Evolutionary conservation across 2,888 invertebrate species (phyloP).

Genomic region (Volucella inanis): DNA sequence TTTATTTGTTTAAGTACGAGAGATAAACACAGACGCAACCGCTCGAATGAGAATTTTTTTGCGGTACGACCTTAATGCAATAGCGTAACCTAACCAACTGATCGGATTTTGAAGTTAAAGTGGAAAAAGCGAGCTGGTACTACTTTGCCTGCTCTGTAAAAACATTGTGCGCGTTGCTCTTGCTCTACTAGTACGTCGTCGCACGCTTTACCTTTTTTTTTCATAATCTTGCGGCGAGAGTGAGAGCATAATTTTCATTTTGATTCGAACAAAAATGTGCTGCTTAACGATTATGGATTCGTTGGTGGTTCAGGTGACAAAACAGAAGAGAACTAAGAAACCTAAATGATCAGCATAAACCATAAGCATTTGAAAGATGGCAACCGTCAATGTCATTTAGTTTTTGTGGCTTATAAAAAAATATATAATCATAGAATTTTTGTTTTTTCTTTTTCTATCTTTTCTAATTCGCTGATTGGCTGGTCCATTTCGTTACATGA

Average conservation of each 20-base stretch:
- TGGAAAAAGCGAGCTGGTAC: conserved; percentile 49
- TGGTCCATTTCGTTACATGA: too few relatives aligned
- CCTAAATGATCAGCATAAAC: too few relatives aligned
- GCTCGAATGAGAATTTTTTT: conserved; percentile 30
- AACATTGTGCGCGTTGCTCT: conserved; percentile 41
- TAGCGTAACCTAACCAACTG: conserved; percentile 77
- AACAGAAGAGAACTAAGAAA: too few relatives aligned
- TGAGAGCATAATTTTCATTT: conserved; percentile 41
- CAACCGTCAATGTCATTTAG: too few relatives aligned
- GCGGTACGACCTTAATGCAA: conserved; percentile 75
- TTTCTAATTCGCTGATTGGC: too few relatives aligned
- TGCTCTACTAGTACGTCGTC: background rate
- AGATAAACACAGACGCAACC: conserved; percentile 54
- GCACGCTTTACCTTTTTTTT: conserved; percentile 46
- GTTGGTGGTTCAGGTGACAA: too few relatives aligned
- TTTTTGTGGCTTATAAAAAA: too few relatives aligned
- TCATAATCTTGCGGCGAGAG: conserved; percentile 35
- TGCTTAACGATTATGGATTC: background rate
- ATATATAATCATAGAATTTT: too few relatives aligned
- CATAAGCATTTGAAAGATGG: too few relatives aligned
- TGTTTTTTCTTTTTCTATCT: too few relatives aligned
- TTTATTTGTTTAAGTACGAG: conserved; percentile 67
- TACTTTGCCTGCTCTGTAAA: conserved; percentile 5
- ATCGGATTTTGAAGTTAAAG: conserved; percentile 68
- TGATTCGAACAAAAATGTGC: conserved; percentile 14